phyloP scores from a whole-genome alignment of 2,113 vertebrate species.

The Ariopsis seemanni region DNA sequence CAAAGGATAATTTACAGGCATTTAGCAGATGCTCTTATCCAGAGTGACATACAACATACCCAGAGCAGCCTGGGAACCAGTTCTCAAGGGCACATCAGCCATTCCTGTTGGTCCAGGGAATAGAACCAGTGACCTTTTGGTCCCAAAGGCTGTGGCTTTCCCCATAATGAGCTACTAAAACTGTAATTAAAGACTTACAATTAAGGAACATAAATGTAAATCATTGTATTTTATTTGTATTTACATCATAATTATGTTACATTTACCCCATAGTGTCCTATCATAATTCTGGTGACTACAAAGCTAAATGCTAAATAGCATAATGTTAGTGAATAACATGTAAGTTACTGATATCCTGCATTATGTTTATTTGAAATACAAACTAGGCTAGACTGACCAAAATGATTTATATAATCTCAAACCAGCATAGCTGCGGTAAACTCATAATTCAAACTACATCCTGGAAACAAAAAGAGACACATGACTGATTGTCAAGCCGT shows the following conservation, averaged over 20 bases:
- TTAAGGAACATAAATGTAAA: neutral
- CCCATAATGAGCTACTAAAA: neutral
- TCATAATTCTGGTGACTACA: too few species aligned
- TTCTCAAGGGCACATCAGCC: too few species aligned
- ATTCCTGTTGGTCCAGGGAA: too few species aligned
- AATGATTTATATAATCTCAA: neutral
- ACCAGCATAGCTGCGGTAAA: neutral
- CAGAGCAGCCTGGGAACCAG: too few species aligned
- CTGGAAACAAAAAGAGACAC: neutral
- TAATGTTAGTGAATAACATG: neutral
- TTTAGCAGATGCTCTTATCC: too few species aligned
- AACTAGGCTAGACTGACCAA: neutral
- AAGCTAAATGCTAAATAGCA: neutral
- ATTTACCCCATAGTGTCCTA: neutral
- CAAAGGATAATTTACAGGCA: neutral
- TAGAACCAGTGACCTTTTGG: too few species aligned
- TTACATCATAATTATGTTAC: too few species aligned
- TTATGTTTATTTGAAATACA: neutral
- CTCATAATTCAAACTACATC: conserved; percentile 7
- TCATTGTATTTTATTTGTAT: neutral
- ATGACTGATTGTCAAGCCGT: neutral
- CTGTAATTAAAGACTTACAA: neutral
- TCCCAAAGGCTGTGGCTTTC: too few species aligned
- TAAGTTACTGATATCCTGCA: neutral
- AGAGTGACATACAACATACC: too few species aligned